A percentile compares a stretch with the other conserved stretches of the same genome.
Conservation (phyloP, 2,888 invertebrate genomes). For the Steromphala cineraria region DNA sequence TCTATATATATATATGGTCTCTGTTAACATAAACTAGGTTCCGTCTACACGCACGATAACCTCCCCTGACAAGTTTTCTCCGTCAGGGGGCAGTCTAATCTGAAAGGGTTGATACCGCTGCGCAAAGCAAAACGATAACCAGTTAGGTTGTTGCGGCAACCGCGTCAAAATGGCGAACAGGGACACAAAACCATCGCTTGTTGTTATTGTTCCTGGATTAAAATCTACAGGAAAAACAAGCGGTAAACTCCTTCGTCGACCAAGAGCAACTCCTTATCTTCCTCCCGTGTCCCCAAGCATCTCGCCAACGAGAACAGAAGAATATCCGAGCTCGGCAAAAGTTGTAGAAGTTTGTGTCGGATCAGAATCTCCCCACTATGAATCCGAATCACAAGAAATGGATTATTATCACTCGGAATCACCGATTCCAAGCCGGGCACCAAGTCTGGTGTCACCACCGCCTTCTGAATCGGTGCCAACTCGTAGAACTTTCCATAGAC, state of each 20-base stretch:
- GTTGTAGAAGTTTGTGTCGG: conserved; percentile 3
- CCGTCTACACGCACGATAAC: too few relatives aligned
- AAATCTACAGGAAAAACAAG: conserved; percentile 1
- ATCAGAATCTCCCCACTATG: background rate
- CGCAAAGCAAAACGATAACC: background rate
- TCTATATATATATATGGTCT: too few relatives aligned
- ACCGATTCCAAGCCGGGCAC: conserved; percentile 58
- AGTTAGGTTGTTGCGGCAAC: conserved; percentile 44
- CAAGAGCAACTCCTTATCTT: conserved; percentile 56
- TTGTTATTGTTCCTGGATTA: background rate
- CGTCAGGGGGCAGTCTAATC: background rate
- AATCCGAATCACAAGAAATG: background rate
- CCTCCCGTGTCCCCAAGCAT: conserved; percentile 36
- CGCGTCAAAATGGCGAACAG: conserved; percentile 49
- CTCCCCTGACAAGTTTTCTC: too few relatives aligned
- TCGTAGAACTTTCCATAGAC: conserved; percentile 33
- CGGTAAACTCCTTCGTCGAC: conserved; percentile 50
- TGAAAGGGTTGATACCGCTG: background rate
- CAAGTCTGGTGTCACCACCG: conserved; percentile 60
- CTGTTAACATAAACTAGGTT: too few relatives aligned
- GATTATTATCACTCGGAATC: conserved; percentile 29
- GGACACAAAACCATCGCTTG: background rate
- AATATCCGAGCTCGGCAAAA: background rate
- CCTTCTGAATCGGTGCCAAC: conserved; percentile 60
- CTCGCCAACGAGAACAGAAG: background rate